Base-by-base conservation (phyloP, 2,888 invertebrate species). In the Caenorhabditis doughertyi region DNA sequence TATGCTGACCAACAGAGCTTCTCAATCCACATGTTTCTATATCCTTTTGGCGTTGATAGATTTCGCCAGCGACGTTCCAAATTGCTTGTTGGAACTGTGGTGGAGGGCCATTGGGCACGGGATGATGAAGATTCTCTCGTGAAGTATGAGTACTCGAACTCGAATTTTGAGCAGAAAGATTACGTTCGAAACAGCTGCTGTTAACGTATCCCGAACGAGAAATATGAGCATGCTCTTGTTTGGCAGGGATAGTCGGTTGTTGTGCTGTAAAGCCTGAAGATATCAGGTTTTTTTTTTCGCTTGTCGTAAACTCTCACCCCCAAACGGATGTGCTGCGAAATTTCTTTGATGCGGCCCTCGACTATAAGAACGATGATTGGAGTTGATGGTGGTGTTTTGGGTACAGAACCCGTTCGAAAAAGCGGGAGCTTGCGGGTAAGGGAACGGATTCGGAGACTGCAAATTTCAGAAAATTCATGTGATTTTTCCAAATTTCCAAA, bases 41-140 rank as follows among this genome's bases (percentile, higher is more conserved):
- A 13, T 64, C 70, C 18, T 74, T 74, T 39, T 81, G 81, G 9
- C 81, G 81, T 8, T 64, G 74, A 49, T 55, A 74, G 2, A 81
- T 44, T 9, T 81, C 81, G 1, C 74, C 81, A 13, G 74, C 74
- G 0, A 74, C 67, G 42, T 76, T 76, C 76, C 76, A 76, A 23
- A 49, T 32, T 2, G 67, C 76, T 27, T 67, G 76, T 16, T 67
- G 76, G 9, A 53, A 13, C 4, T 51, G 68, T 39, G 70, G 56
- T 11, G 32, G 39, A 23, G n/a, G 3, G 9, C 18, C 49, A 32
- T 21, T 51, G 49, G 32, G 29, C 0, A 2, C 13, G 3, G 47
- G 16, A 1, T 23, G 18, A 3, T 47, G 47, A 16, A 25, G 16
- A 11, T 29, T 25, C 13, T 68, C 67, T 35, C 76, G 62, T 5